These are phyloP conservation scores for Eupristina koningsbergeri DNA, from an alignment of 1,140 invertebrate species.

Conservation along the genomic window DNA sequence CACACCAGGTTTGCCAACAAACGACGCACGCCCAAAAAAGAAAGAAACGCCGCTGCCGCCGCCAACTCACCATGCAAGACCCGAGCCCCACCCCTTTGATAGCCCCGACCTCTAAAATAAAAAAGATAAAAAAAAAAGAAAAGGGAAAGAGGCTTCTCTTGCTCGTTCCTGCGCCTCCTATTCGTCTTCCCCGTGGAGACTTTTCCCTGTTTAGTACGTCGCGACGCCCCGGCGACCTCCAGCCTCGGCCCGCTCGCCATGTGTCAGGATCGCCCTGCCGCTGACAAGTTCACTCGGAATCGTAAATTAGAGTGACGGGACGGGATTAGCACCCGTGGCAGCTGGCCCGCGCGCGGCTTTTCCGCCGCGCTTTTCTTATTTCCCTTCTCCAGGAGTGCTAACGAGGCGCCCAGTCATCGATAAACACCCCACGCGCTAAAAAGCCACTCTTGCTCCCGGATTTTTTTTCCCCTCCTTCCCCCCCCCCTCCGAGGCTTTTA, in stretches of 20 bases:
- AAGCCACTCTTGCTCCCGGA: not conserved
- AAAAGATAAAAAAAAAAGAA: not conserved
- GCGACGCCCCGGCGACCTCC: too few relatives aligned
- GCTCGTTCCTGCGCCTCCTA: not conserved
- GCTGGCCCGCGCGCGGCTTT: conserved; percentile 13
- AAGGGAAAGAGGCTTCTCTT: not conserved
- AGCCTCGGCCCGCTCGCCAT: not conserved
- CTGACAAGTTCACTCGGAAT: conserved; percentile 22
- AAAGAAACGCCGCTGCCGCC: not conserved
- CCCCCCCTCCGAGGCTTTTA: not conserved
- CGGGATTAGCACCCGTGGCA: not conserved
- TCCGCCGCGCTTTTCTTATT: not conserved
- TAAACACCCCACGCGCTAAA: not conserved
- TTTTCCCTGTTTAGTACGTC: conserved; percentile 14
- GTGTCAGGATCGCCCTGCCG: conserved; percentile 23
- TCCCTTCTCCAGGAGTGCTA: not conserved
- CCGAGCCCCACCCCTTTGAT: conserved; percentile 35
- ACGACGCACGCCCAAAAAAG: conserved; percentile 28
- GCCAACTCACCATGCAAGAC: not conserved
- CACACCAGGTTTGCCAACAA: not conserved
- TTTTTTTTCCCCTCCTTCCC: too few relatives aligned
- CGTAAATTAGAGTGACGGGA: conserved; percentile 7
- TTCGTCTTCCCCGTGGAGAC: not conserved
- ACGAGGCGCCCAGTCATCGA: not conserved
- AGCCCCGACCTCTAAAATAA: not conserved